Evolutionary conservation across 2,113 vertebrate genomes (phyloP), one percentile per base, ranked within the genome.

Genomic region (Myiozetetes cayanensis): DNA sequence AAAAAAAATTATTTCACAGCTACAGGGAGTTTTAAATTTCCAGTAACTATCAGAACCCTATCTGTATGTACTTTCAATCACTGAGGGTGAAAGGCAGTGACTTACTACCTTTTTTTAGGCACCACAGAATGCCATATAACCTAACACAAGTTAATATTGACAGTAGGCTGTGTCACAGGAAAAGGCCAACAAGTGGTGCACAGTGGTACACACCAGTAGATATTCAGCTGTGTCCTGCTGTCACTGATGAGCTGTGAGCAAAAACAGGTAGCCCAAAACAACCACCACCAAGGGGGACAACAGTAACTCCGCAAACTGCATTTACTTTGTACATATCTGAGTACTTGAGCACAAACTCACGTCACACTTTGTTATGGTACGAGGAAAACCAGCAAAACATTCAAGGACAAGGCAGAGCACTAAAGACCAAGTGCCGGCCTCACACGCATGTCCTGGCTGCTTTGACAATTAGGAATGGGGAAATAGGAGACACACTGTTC

Each of bases 401-500:
- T 66, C 19, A 63, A 85, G 46, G 79, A 46, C 28, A 49, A 44
- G 17, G 59, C 27, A 62, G 80, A 73, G 75, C 58, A 68, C 59
- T 28, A 31, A 68, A 56, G 30, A 90, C 55, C 50, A 65, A 78
- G 14, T 35, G 27, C 12, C 5, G 80, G 49, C 41, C n/a, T 93
- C 37, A 25, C 35, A 31, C 6, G 43, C 50, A 90, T 55, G 49
- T 91, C 67, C 85, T 73, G 63, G 33, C 70, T 91, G 83, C 82
- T 87, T 41, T 71, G 44, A 74, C 33, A 83, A 85, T 77, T 44
- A 87, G 52, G 52, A 63, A 52, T 31, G 31, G n/a, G 71, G 88
- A 96, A 93, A 90, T 4, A 35, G 55, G 46, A 94, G 62, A 72
- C 14, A 67, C 19, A 9, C 20, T 89, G 72, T 35, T 89, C 84